These are phyloP conservation scores for Dicyrtomina minuta DNA, from an alignment of 2,888 invertebrate species.

Conservation along the genomic window DNA sequence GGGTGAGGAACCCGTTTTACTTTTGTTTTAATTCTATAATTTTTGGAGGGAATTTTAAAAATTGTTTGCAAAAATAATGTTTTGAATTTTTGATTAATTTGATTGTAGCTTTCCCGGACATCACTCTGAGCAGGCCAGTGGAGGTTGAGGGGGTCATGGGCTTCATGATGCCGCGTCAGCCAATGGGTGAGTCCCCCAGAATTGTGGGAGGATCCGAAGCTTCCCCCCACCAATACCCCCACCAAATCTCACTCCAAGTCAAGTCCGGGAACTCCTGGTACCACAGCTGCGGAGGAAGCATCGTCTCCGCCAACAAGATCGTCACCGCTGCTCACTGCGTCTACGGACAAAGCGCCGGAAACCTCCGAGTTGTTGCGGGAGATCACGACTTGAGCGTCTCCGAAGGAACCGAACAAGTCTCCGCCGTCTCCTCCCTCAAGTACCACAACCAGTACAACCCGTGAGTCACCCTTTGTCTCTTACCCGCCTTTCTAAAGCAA, in stretches of 20 bases:
- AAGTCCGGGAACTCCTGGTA: constrained; percentile 13
- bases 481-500: neutral
- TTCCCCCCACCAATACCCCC: constrained; percentile 25
- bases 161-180: constrained; percentile 27
- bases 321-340: constrained; percentile 32
- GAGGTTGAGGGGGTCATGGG: constrained; percentile 26
- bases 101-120: constrained; percentile 28
- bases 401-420: constrained; percentile 37
- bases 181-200: constrained; percentile 3
- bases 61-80: neutral
- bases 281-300: constrained; percentile 37
- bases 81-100: neutral
- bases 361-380: constrained; percentile 39
- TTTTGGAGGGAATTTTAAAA: neutral
- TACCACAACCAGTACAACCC: constrained; percentile 33
- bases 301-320: constrained; percentile 22
- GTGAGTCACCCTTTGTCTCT: constrained; percentile 26
- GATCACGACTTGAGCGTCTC: constrained; percentile 33
- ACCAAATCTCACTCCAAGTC: constrained; percentile 40
- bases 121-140: constrained; percentile 4
- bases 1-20: too few species aligned
- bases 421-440: constrained; percentile 18
- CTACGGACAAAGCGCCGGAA: constrained; percentile 24
- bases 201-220: constrained; percentile 40
- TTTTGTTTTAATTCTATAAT: neutral